These are phyloP conservation scores for Salmo trutta DNA, from an alignment of 2,797 vertebrate species.

Conservation along the genomic window DNA sequence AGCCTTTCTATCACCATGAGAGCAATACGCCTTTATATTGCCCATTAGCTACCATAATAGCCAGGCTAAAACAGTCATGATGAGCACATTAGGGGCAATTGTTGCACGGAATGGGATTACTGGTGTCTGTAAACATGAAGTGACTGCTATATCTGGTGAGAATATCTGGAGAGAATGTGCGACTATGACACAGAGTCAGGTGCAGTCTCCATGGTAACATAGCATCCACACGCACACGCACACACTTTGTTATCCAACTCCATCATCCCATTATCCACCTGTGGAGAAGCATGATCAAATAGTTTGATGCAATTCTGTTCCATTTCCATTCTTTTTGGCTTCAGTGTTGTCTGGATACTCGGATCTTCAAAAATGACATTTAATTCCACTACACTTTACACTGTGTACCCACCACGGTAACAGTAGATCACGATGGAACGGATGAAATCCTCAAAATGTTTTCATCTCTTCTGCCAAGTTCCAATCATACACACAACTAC, in stretches of 20 bases:
- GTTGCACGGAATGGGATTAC: not conserved
- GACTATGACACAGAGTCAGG: not conserved
- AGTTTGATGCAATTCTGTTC: not conserved
- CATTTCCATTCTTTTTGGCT: not conserved
- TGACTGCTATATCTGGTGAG: not conserved
- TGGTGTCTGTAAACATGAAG: not conserved
- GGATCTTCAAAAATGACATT: not conserved
- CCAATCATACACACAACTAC: not conserved
- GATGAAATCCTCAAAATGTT: not conserved
- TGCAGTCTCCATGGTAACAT: slow-evolving; percentile 9
- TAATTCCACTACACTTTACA: not conserved
- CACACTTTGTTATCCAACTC: not conserved
- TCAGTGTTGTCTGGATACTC: not conserved
- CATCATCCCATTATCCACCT: not conserved
- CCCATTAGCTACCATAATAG: not conserved
- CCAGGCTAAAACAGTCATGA: not conserved
- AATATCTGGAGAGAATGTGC: too few species aligned
- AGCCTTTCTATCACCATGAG: not conserved
- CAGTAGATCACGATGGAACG: not conserved
- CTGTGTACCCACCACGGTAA: not conserved
- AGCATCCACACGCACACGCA: not conserved
- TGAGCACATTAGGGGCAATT: not conserved
- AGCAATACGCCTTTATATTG: not conserved
- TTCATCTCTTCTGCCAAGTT: not conserved
- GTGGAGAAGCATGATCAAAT: not conserved